Percentiles rank a stretch among this genome's conserved stretches.
Evolutionary conservation across 92 coral and sea anemone species (phyloP).

Genomic region (Paragorgia papillata): DNA sequence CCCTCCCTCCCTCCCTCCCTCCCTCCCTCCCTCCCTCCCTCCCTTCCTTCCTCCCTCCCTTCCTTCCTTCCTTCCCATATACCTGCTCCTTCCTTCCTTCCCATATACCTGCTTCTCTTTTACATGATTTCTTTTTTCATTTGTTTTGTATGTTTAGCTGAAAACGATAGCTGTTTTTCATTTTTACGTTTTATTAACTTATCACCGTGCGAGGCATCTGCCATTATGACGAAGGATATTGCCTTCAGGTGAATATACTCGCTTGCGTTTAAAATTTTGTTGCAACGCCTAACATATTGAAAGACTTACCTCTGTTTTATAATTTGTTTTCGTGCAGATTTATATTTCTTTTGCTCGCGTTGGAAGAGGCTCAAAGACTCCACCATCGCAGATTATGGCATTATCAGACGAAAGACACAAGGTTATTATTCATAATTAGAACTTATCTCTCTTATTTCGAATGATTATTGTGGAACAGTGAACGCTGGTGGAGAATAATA

Average conservation of each 20-base stretch:
- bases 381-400: constrained; percentile 84
- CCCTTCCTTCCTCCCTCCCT: too few relatives aligned
- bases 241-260: constrained; percentile 64
- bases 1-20: too few relatives aligned
- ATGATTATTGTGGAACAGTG: too few relatives aligned
- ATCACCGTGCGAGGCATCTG: constrained; percentile 78
- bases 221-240: constrained; percentile 71
- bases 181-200: constrained; percentile 75
- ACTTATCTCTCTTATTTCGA: too few relatives aligned
- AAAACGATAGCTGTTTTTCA: constrained; percentile 65
- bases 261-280: background rate
- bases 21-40: too few relatives aligned
- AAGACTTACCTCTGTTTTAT: background rate
- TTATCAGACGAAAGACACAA: constrained; percentile 41
- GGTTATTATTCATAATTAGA: constrained; percentile 49
- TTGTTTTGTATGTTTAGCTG: constrained; percentile 65
- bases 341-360: constrained; percentile 61
- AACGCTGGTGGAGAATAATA: too few relatives aligned
- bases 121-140: too few relatives aligned
- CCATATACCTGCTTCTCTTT: too few relatives aligned
- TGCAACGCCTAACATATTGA: background rate
- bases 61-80: too few relatives aligned
- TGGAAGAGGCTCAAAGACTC: constrained; percentile 69
- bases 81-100: too few relatives aligned
- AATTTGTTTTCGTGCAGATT: constrained; percentile 49